These are phyloP conservation scores for Ophion ventricosus DNA, from an alignment of 2,888 invertebrate species.

Conservation along the genomic window DNA sequence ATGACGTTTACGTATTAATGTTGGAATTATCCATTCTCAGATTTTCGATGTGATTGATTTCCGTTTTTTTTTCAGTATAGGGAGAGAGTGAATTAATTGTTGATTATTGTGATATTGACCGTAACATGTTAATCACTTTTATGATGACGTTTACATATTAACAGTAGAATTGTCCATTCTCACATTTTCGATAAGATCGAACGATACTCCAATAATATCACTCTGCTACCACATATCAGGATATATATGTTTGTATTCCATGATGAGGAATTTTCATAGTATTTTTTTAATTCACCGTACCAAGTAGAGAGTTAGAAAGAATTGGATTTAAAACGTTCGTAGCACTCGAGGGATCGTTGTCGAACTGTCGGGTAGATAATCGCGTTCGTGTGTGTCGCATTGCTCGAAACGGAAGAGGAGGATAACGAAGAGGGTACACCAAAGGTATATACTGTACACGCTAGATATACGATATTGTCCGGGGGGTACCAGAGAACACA, in stretches of 20 bases:
- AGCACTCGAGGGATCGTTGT: slow-evolving; percentile 37
- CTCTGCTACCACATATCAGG: neutral
- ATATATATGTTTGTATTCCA: neutral
- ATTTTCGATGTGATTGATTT: neutral
- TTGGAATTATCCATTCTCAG: neutral
- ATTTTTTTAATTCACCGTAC: neutral
- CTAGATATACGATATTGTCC: slow-evolving; percentile 62
- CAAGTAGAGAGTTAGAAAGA: neutral
- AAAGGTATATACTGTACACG: slow-evolving; percentile 28
- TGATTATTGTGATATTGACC: neutral
- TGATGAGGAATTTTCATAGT: neutral
- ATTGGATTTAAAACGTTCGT: slow-evolving; percentile 37
- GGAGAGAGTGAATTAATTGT: slow-evolving; percentile 6
- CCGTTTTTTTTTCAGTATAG: neutral
- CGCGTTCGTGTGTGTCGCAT: slow-evolving; percentile 57
- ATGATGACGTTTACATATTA: neutral
- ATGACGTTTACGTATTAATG: neutral
- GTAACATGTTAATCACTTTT: neutral
- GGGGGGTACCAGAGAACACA: slow-evolving; percentile 72
- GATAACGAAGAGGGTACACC: slow-evolving; percentile 40
- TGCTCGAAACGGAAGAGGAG: slow-evolving; percentile 60
- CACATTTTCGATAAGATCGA: slow-evolving; percentile 12
- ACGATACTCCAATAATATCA: neutral
- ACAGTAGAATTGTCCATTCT: neutral
- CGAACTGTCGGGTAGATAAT: slow-evolving; percentile 62